A percentile compares a stretch with the other conserved stretches of the same genome.
Conservation (phyloP, 2,888 invertebrate genomes). For the Taphrorychus bicolor region DNA sequence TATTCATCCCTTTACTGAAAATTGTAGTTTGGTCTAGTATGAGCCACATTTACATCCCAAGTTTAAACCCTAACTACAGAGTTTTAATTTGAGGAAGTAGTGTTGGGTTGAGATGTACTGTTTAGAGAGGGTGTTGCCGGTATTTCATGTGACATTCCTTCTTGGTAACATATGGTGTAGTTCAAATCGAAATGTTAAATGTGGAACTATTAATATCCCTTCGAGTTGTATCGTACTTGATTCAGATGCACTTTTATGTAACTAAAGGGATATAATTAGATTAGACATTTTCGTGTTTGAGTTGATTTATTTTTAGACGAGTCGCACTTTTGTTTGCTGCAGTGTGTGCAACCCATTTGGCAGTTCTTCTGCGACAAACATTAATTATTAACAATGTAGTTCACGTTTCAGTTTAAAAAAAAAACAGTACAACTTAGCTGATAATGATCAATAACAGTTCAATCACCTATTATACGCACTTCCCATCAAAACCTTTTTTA, state of each 20-base stretch:
- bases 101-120: constrained; percentile 7
- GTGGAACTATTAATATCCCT: constrained; percentile 5
- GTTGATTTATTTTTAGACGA: background rate
- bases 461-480: too few relatives aligned
- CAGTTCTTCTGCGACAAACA: background rate
- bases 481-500: too few relatives aligned
- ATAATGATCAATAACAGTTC: too few relatives aligned
- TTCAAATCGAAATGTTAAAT: background rate
- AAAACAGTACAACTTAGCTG: too few relatives aligned
- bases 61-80: too few relatives aligned
- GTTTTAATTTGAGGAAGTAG: background rate
- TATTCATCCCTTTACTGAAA: constrained; percentile 54
- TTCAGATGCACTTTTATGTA: constrained; percentile 24
- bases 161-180: background rate
- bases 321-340: background rate
- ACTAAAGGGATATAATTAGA: constrained; percentile 12
- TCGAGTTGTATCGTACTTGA: background rate
- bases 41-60: too few relatives aligned
- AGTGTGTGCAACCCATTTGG: background rate
- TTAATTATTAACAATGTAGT: too few relatives aligned
- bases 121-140: constrained; percentile 22
- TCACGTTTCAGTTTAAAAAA: too few relatives aligned
- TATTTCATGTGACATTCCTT: background rate
- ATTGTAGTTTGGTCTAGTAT: too few relatives aligned
- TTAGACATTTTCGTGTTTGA: constrained; percentile 1